Conservation (phyloP, 2,888 invertebrate genomes). For the Eledone cirrhosa region DNA sequence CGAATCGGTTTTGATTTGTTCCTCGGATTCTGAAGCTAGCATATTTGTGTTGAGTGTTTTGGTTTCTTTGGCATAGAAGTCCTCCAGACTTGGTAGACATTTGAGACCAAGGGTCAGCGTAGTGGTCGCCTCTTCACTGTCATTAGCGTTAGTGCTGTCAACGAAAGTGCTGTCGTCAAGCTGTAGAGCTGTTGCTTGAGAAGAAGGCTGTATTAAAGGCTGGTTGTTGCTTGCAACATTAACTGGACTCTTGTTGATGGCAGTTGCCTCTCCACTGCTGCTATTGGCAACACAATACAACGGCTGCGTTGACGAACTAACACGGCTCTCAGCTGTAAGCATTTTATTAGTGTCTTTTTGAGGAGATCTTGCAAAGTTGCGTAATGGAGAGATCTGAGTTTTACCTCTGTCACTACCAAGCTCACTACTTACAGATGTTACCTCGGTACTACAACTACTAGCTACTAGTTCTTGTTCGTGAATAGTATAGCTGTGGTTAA, state of each 20-base stretch:
- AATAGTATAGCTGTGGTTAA: background rate
- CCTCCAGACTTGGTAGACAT: slow-evolving; percentile 64
- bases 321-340: background rate
- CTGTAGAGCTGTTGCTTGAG: background rate
- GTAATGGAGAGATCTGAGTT: slow-evolving; percentile 4
- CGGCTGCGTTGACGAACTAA: background rate
- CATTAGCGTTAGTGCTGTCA: slow-evolving; percentile 36
- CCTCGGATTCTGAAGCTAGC: slow-evolving; percentile 65
- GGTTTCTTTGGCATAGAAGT: slow-evolving; percentile 71
- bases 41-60: slow-evolving; percentile 74
- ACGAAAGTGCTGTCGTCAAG: slow-evolving; percentile 22
- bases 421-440: background rate
- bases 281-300: background rate
- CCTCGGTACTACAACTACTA: slow-evolving; percentile 11
- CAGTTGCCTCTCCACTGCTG: background rate
- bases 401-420: background rate
- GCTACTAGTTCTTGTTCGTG: background rate
- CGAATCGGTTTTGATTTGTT: slow-evolving; percentile 71
- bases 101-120: background rate
- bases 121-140: slow-evolving; percentile 19
- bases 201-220: slow-evolving; percentile 28
- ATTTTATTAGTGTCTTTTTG: background rate
- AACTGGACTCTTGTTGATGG: background rate
- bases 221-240: slow-evolving; percentile 30
- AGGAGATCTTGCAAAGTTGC: background rate